Conservation (phyloP, 2,797 vertebrate genomes). For the Sebastes taczanowskii region DNA sequence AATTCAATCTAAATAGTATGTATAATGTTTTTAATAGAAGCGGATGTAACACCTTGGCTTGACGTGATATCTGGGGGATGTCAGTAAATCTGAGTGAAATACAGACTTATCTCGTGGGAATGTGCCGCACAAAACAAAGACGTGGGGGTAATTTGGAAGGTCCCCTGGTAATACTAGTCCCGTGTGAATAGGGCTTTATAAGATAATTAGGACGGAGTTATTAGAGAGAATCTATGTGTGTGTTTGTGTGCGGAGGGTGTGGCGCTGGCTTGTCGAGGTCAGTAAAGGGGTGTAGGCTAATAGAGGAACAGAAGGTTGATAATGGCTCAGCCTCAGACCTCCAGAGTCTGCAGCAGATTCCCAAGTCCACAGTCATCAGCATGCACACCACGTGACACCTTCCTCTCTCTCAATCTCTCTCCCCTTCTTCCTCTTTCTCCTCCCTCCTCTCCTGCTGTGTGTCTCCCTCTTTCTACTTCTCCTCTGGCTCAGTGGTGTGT, state of each 20-base stretch:
- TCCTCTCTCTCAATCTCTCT: conserved; percentile 44
- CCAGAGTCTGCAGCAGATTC: conserved; percentile 61
- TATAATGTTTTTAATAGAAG: neutral
- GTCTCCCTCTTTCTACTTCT: conserved; percentile 74
- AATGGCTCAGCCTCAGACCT: conserved; percentile 49
- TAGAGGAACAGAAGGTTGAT: conserved; percentile 38
- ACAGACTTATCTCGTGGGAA: neutral
- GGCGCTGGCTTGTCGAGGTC: conserved; percentile 10
- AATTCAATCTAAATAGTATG: neutral
- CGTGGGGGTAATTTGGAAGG: neutral
- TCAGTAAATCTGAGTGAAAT: too few relatives aligned
- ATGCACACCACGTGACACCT: conserved; percentile 74
- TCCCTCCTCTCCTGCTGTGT: conserved; percentile 62
- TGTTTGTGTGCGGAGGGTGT: neutral
- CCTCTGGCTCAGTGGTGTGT: conserved; percentile 87
- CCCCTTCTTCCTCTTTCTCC: conserved; percentile 28
- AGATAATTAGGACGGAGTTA: neutral
- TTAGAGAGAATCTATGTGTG: neutral
- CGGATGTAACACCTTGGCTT: neutral
- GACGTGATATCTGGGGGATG: neutral
- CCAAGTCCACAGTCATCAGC: conserved; percentile 73
- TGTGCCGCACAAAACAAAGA: neutral
- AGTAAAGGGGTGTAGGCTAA: conserved; percentile 29
- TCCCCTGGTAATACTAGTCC: neutral
- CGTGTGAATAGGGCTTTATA: neutral